Conservation (phyloP, 2,797 vertebrate genomes). For the Molossus alvarezi region DNA sequence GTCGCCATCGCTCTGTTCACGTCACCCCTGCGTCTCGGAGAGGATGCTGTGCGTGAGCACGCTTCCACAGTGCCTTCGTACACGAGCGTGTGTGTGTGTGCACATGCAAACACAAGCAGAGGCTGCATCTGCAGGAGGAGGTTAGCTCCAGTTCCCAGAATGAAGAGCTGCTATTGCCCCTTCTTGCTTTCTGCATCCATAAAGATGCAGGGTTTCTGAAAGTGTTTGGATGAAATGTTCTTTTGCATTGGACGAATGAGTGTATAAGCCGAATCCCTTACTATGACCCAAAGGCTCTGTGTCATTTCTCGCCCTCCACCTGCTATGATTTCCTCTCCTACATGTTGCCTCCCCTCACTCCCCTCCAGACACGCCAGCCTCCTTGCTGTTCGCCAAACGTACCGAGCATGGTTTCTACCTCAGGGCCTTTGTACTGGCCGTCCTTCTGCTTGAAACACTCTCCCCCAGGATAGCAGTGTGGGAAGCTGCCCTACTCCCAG, state of each 20-base stretch:
- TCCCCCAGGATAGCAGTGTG: neutral
- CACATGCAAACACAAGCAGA: rapidly evolving
- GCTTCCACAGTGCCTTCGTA: neutral
- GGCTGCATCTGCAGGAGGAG: neutral
- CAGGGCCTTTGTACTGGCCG: neutral
- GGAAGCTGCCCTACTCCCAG: neutral
- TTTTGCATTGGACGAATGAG: neutral
- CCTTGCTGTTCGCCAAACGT: neutral
- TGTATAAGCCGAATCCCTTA: neutral
- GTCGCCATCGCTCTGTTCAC: neutral
- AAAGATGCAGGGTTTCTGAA: neutral
- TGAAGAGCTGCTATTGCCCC: neutral
- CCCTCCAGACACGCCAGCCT: neutral
- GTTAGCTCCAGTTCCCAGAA: neutral
- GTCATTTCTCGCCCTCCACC: rapidly evolving
- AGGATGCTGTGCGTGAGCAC: rapidly evolving
- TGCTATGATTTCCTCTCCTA: neutral
- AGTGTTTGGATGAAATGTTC: neutral
- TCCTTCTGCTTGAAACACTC: too few relatives aligned
- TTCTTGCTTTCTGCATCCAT: neutral
- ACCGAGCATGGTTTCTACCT: neutral
- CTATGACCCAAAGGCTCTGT: rapidly evolving
- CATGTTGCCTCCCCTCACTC: neutral
- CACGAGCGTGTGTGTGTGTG: rapidly evolving
- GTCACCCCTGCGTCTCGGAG: constrained; percentile 58